Evolutionary conservation across 1,140 invertebrate genomes (phyloP).

Genomic region (Homalodisca vitripennis): DNA sequence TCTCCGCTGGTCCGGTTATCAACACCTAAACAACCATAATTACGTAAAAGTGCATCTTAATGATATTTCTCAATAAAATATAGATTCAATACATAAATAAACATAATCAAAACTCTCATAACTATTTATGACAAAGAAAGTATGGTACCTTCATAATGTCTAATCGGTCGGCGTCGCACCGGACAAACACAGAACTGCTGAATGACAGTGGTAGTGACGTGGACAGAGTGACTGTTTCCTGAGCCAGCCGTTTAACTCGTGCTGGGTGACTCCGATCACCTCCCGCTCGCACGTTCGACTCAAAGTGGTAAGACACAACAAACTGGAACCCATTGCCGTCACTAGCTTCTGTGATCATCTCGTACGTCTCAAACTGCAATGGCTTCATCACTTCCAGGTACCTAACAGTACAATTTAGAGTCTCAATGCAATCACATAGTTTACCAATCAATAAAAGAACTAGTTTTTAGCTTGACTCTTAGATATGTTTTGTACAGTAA

Average conservation of each 20-base stretch:
- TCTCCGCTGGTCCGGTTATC: slow-evolving; percentile 88
- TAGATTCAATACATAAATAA: too few relatives aligned
- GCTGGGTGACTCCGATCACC: slow-evolving; percentile 81
- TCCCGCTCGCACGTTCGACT: slow-evolving; percentile 81
- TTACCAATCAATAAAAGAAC: too few relatives aligned
- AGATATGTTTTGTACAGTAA: too few relatives aligned
- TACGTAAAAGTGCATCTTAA: too few relatives aligned
- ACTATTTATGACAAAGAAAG: too few relatives aligned
- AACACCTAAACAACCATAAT: slow-evolving; percentile 67
- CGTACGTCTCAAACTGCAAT: slow-evolving; percentile 88
- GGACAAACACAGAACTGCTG: slow-evolving; percentile 93
- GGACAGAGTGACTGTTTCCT: slow-evolving; percentile 94
- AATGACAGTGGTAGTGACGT: slow-evolving; percentile 91
- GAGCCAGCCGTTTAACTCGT: slow-evolving; percentile 88
- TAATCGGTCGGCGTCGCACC: slow-evolving; percentile 90
- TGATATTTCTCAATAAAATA: too few relatives aligned
- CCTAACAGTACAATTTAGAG: not conserved
- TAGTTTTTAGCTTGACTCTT: too few relatives aligned
- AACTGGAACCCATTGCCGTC: slow-evolving; percentile 76
- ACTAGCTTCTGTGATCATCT: slow-evolving; percentile 81
- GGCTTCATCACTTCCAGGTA: slow-evolving; percentile 86
- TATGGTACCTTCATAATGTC: slow-evolving; percentile 90
- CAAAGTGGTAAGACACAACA: slow-evolving; percentile 88
- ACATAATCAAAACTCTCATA: too few relatives aligned
- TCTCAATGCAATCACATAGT: too few relatives aligned